phyloP scores from a whole-genome alignment of 1,140 invertebrate genomes.

The Meloidogyne floridensis region DNA sequence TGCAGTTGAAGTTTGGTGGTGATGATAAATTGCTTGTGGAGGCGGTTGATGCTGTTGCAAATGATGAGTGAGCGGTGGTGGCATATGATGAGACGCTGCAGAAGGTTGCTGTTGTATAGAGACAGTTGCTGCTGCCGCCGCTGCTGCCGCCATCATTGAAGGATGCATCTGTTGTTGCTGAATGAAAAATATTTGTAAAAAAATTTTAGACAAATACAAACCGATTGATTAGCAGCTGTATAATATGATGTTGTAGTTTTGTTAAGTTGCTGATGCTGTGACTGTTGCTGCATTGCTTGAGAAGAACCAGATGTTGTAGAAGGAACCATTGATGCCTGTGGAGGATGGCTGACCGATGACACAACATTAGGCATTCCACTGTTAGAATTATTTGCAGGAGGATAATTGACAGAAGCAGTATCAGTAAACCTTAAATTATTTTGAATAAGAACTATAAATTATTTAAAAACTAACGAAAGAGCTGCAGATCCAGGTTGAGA shows the following conservation, averaged over 20 bases:
- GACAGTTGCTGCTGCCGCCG: background rate
- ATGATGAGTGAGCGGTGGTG: constrained; percentile 12
- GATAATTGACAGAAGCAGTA: constrained; percentile 24
- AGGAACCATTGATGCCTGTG: background rate
- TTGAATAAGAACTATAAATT: background rate
- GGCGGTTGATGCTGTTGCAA: constrained; percentile 24
- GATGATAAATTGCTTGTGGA: constrained; percentile 17
- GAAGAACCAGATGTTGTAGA: background rate
- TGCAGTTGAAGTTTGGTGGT: constrained; percentile 26
- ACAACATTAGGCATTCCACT: background rate
- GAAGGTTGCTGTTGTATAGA: constrained; percentile 5
- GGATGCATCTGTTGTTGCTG: constrained; percentile 8
- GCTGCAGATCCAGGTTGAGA: background rate
- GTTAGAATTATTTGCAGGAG: constrained; percentile 8
- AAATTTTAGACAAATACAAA: background rate
- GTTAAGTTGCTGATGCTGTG: background rate
- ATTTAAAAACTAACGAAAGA: constrained; percentile 9
- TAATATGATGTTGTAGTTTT: constrained; percentile 3
- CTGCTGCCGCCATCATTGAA: constrained; percentile 7
- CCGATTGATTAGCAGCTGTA: constrained; percentile 8
- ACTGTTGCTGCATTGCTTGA: background rate
- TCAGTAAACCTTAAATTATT: constrained; percentile 10
- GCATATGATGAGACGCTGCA: background rate
- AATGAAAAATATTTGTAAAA: background rate
- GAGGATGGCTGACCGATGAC: background rate